Evolutionary conservation across 2,113 vertebrate genomes (phyloP), one percentile per base, ranked within the genome.

Genomic region (Corapipo altera): DNA sequence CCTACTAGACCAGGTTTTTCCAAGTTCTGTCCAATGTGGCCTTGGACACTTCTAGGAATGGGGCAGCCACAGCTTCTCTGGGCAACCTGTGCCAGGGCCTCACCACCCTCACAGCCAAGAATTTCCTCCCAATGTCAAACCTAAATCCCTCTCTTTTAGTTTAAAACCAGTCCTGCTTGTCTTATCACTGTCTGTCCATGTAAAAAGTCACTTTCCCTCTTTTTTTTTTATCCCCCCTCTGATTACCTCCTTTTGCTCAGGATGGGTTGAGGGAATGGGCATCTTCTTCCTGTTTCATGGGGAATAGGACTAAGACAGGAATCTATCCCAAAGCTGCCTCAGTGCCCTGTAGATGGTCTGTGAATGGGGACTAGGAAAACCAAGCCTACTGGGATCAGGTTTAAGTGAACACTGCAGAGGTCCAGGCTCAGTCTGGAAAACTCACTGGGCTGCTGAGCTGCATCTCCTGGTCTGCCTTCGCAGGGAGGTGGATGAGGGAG

Each of bases 1-100:
- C 10, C 57, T 23, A 20, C 43, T 1, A 3, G 4, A 12, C 35
- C 35, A 57, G 43, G 10, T 0, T 64, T 12, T 1, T 84, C 79
- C 64, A 70, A 76, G 26, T 15, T 41, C 14, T 0, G 0, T 55
- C 41, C 57, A 77, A 0, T 32, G 22, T 51, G 19, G 8, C 54
- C 20, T 77, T 49, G 18, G 19, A 37, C 65, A 24, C 32, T 49
- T 16, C 18, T 57, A 77, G 27, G 35, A 32, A 44, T 64, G 49
- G 35, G 18, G 12, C 41, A 76, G 41, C 55, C 62, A 11, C 71
- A 69, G 48, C 39, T 69, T 61, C n/a, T 61, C 39, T 75, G n/a
- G 54, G 21, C 4, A 61, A 0, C 23, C n/a, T 70, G 30, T 27
- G 41, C 41, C 41, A 28, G 30, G 4, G 1, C 1, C 41, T 83